A percentile compares a stretch with the other conserved stretches of the same genome.
These are phyloP conservation scores for Aphelenchoides fujianensis DNA, from an alignment of 1,140 invertebrate species.

Conservation along the genomic window DNA sequence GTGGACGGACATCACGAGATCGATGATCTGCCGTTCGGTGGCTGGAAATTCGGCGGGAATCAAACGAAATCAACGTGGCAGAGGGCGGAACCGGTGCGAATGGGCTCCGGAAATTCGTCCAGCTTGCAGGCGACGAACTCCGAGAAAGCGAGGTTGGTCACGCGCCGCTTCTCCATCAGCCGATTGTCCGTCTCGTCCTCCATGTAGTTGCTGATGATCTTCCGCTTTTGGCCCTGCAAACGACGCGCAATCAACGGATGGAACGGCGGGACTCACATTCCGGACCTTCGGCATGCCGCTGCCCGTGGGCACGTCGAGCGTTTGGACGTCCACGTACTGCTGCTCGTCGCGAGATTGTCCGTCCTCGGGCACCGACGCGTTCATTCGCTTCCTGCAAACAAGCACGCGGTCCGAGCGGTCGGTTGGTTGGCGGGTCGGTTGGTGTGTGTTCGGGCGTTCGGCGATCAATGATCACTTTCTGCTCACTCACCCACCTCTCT, in stretches of 20 bases:
- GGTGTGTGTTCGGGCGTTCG: too few species aligned
- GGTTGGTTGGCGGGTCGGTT: too few species aligned
- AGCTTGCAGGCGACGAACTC: conserved; percentile 23
- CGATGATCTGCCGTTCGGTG: conserved; percentile 22
- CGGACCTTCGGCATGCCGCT: background rate
- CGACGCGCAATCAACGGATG: background rate
- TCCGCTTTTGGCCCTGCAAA: conserved; percentile 17
- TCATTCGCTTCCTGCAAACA: conserved; percentile 16
- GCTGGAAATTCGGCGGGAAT: too few species aligned
- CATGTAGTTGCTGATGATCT: background rate
- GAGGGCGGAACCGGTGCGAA: too few species aligned
- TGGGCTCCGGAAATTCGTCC: too few species aligned
- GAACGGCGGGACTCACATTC: background rate
- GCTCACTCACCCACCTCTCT: background rate
- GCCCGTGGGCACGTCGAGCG: conserved; percentile 8
- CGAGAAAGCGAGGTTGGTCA: conserved; percentile 17
- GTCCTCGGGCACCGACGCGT: conserved; percentile 7
- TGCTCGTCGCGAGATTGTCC: conserved; percentile 10
- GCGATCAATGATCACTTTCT: background rate
- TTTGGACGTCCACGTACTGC: conserved; percentile 17
- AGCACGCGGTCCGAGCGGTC: too few species aligned
- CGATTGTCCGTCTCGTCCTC: conserved; percentile 13
- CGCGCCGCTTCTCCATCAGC: conserved; percentile 14
- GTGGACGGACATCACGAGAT: conserved; percentile 8
- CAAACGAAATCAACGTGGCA: too few species aligned